Conservation (phyloP, 2,797 vertebrate genomes). For the Okamejei kenojei region DNA sequence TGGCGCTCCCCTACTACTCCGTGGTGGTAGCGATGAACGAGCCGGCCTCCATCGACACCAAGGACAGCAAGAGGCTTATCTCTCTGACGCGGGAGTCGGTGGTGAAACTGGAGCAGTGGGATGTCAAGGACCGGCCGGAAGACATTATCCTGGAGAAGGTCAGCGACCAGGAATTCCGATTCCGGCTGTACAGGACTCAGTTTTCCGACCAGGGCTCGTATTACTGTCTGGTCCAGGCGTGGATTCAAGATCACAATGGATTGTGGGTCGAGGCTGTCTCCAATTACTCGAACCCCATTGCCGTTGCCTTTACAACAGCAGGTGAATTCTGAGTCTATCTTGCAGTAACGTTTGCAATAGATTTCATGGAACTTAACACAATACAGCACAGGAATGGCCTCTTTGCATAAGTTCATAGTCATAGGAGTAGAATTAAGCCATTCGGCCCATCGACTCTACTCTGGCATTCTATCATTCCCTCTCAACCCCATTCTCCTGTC, state of each 20-base stretch:
- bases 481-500: no score
- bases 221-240: slow-evolving; percentile 78
- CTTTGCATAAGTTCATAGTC: no score
- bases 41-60: slow-evolving; percentile 50
- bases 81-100: slow-evolving; percentile 76
- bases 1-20: slow-evolving; percentile 69
- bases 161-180: slow-evolving; percentile 72
- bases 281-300: slow-evolving; percentile 76
- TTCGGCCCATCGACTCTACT: no score
- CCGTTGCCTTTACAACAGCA: slow-evolving; percentile 75
- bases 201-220: slow-evolving; percentile 76
- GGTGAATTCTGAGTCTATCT: slow-evolving; percentile 57
- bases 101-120: slow-evolving; percentile 68
- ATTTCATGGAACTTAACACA: not conserved
- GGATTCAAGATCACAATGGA: slow-evolving; percentile 65
- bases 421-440: no score
- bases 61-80: slow-evolving; percentile 58
- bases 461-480: no score
- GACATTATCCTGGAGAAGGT: slow-evolving; percentile 75
- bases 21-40: slow-evolving; percentile 76
- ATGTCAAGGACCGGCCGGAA: slow-evolving; percentile 66
- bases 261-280: slow-evolving; percentile 69
- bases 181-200: slow-evolving; percentile 79
- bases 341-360: not conserved
- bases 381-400: no score